Evolutionary conservation across 2,888 invertebrate species (phyloP), one percentile per base, ranked within the genome.

Genomic region (Glyphotaelius pellucidus): DNA sequence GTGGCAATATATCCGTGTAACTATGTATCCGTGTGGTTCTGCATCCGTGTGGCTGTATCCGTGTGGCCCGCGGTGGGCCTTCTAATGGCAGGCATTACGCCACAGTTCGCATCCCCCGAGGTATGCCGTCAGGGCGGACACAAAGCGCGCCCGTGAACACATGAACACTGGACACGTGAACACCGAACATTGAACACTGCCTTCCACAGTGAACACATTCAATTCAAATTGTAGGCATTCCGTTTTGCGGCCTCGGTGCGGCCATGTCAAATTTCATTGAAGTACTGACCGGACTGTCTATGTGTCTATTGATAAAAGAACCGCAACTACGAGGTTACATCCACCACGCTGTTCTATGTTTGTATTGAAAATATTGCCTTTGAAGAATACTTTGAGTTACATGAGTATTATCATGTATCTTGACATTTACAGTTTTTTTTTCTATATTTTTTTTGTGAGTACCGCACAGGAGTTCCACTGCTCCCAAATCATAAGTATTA

Each of bases 81-180:
- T 52, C 35, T 47, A 32, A 30, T 25, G n/a, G 32, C 88, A 19
- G 15, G 38, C 35, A n/a, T 89, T 38, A 38, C 12, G 31, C 79
- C 79, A 35, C 79, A n/a, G 79, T 89, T 35, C 88, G n/a, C 88
- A 89, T 79, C 88, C 79, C 88, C 38, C 35, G 88, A 89, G 88
- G n/a, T 79, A 89, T 79, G 19, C 35, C 88, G 32, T 30, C 88
- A 31, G 25, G 25, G 38, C 42, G 42, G 42, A 11, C n/a, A 79
- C 67, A 35, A 32, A 32, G 32, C 25, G 25, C 25, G 38, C 86
- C n/a, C 42, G 83, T 83, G 47, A 87, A 52, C 87, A 87, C 32
- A 30, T n/a, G 86, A 86, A 42, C 52, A 87, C 87, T 25, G 87
- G 47, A 31, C 67, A 47, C 31, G 19, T 31, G 47, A 87, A 52